Base-by-base conservation (phyloP, 2,888 invertebrate species). In the Caenorhabditis sp. region DNA sequence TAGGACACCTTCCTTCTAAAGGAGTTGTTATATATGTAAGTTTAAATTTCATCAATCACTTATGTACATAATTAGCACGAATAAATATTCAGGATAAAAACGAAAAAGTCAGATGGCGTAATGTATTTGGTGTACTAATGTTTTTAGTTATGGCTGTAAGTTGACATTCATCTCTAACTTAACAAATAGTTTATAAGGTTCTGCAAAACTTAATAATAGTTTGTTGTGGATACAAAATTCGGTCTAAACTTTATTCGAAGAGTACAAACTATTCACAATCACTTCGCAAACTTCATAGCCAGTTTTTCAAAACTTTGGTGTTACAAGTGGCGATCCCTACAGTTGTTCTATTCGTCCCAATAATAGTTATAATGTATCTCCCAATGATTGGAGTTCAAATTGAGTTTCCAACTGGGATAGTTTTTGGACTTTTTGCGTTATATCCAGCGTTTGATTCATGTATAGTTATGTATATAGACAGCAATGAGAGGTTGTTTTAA, bases 401-500 rank as follows among this genome's bases (percentile, higher is more conserved):
- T 1, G 54, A 36, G 54, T 17, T 60, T 10, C 68, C 68, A 49
- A 68, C 63, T 49, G 68, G 67, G 8, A 36, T 62, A 20, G 61
- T 59, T 27, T 26, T 67, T 1, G 57, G 62, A 25, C 20, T 62
- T 0, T 63, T 67, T 49, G 59, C 58, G 1, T 25, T 67, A 20
- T 63, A 67, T 49, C 62, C 67, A 21, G 67, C 67, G 1, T 53
- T 59, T 53, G 67, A 67, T 31, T 70, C 70, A 21, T 53, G 64
- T 17, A 65, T 64, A 25, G 65, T 67, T 26, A 67, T 67, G 67
- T 63, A 67, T 26, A 43, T 67, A 62, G 23, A 57, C 54, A 1
- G 57, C 61, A 1, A 31, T 52, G 21, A 68, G 58, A 20, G 62
- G 70, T 70, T n/a, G n/a, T n/a, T n/a, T n/a, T n/a, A n/a, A n/a